Evolutionary conservation across 2,113 vertebrate genomes (phyloP), one percentile per base, ranked within the genome.

Genomic region (Epinephelus lanceolatus): DNA sequence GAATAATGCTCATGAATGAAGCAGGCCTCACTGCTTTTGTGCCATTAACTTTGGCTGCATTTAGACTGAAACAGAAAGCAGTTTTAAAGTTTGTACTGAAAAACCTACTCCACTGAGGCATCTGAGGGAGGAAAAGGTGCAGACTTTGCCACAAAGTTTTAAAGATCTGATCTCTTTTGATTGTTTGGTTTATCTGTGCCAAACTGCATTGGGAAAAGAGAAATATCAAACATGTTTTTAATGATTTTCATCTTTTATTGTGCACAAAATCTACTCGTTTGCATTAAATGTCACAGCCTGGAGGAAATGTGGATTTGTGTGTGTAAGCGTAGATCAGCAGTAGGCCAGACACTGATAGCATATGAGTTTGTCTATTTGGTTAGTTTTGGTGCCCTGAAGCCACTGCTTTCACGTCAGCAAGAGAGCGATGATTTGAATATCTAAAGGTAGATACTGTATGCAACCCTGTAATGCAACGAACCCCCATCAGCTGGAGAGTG

Each of bases 291-390:
- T 23, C 73, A 59, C 23, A 71, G 47, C 49, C 5, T 25, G 11
- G 47, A 69, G 21, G 56, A 79, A 33, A 62, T 47, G 53, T 65
- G 57, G 62, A 33, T 68, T 12, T 27, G 37, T 76, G 47, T 33
- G 65, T 75, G 45, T 49, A 55, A 40, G 33, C 19, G 4, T 30
- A 66, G 47, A 80, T 88, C 66, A 76, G 86, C 86, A 89, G 53
- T 47, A 68, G 79, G 73, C 78, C 72, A 59, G 66, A 86, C 71
- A 77, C 53, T 51, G 57, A 81, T 71, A 82, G 25, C 40, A 23
- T 52, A 47, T 23, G 53, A 65, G 66, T 83, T 79, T 75, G 56
- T 83, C 51, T 80, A 25, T 86, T 81, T 77, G 73, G 60, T 27
- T 78, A 52, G 14, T 59, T 79, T 82, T 76, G 19, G 45, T 61